A percentile compares a stretch with the other conserved stretches of the same genome.
Conservation (phyloP, 2,888 invertebrate genomes). For the Epistrophe eligans region DNA sequence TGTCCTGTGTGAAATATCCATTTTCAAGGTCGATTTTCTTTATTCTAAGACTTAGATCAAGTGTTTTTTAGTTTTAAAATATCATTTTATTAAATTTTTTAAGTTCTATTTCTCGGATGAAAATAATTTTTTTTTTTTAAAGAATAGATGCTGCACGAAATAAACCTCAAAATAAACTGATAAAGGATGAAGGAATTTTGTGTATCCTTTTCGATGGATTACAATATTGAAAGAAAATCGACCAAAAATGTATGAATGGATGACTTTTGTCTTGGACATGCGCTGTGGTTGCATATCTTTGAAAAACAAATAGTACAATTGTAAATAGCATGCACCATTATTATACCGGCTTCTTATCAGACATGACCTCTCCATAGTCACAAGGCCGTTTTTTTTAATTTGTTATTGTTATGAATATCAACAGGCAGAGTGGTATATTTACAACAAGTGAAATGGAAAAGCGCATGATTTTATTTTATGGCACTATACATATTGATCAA, state of each 20-base stretch:
- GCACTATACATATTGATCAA: neutral
- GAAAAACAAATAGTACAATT: conserved; percentile 50
- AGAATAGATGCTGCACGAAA: conserved; percentile 34
- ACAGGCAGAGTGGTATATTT: neutral
- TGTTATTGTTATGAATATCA: conserved; percentile 9
- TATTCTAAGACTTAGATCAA: neutral
- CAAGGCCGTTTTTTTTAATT: conserved; percentile 36
- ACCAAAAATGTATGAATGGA: conserved; percentile 58
- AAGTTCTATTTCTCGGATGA: neutral
- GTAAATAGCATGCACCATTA: conserved; percentile 45
- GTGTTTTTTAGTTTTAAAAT: conserved; percentile 17
- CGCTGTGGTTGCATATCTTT: conserved; percentile 40
- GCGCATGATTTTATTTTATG: conserved; percentile 49
- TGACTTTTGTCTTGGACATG: conserved; percentile 19
- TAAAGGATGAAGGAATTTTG: conserved; percentile 63
- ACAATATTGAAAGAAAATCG: conserved; percentile 54
- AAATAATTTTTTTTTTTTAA: neutral
- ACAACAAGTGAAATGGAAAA: conserved; percentile 43
- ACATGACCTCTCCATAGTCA: conserved; percentile 43
- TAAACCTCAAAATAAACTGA: conserved; percentile 59
- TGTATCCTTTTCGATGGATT: conserved; percentile 67
- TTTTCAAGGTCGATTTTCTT: neutral
- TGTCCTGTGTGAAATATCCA: conserved; percentile 32
- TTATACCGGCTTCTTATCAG: conserved; percentile 50
- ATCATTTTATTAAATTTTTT: conserved; percentile 29